Evolutionary conservation across 2,113 vertebrate species (phyloP), one percentile per base, ranked within the genome.

Genomic region (Vidua macroura): DNA sequence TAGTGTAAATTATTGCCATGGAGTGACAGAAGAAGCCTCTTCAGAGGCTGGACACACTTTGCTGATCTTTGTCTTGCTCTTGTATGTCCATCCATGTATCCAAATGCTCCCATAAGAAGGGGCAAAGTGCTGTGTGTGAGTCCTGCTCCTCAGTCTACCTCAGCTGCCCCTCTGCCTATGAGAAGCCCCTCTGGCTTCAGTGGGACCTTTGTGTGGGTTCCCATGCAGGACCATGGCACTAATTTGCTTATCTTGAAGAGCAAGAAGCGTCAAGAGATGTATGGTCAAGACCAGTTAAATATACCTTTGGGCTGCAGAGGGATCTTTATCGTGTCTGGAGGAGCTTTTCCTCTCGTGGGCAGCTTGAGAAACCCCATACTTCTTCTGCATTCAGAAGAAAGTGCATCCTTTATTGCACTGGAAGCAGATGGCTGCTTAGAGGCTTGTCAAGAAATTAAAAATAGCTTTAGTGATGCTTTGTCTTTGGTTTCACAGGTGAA

Each of bases 211-310:
- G 28, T 14, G 6, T 35, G 11, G 21, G 24, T 37, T 90, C 35
- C 62, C 19, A 6, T 2, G 2, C 0, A 1, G 46, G n/a, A 43
- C 35, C 0, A 1, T 46, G 78, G 31, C 16, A 6, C 64, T 59
- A 25, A 33, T 60, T 46, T 69, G 33, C 49, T 72, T 43, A 14
- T 16, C 28, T 69, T 77, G n/a, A n/a, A 51, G 74, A 69, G 67
- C 60, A 51, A 31, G 55, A 41, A 44, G 10, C 0, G 0, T 24
- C 0, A 0, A 64, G 48, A 68, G 19, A 21, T 4, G 2, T 22
- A 14, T 0, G 1, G 31, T 41, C 31, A 14, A 28, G 30, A 39
- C 37, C 3, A 3, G 19, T 59, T 89, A 48, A 84, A 31, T 46
- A 27, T 0, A 0, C 15, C 39, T 78, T 59, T 74, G 35, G 33